Conservation (phyloP, 1,140 invertebrate genomes). For the Copidosoma floridanum region DNA sequence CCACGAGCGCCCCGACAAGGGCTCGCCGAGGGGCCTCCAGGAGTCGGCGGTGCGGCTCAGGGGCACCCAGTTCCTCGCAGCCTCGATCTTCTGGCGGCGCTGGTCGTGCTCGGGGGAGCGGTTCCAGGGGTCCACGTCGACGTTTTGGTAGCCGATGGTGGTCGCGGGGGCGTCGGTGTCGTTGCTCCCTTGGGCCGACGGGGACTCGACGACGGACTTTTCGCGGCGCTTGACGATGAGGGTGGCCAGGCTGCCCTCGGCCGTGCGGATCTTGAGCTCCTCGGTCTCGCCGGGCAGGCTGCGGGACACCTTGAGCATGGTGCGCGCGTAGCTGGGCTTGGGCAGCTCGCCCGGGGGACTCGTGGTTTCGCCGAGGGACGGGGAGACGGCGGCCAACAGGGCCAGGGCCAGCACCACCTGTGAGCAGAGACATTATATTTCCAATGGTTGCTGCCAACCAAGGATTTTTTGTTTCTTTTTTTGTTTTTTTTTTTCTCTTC, state of each 20-base stretch:
- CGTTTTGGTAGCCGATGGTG: slow-evolving; percentile 10
- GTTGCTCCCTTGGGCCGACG: not conserved
- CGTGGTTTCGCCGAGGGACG: not conserved
- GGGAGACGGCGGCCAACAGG: slow-evolving; percentile 18
- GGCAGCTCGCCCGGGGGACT: slow-evolving; percentile 34
- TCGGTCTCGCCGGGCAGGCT: slow-evolving; percentile 73
- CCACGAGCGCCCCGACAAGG: not conserved
- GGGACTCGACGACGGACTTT: slow-evolving; percentile 23
- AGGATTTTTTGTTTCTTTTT: no score
- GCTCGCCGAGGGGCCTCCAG: slow-evolving; percentile 9
- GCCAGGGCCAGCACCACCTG: slow-evolving; percentile 33
- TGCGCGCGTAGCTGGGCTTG: slow-evolving; percentile 63
- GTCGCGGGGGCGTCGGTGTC: not conserved
- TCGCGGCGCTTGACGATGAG: slow-evolving; percentile 75
- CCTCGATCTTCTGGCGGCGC: not conserved
- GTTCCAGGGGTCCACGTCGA: slow-evolving; percentile 19
- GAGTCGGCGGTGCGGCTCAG: not conserved
- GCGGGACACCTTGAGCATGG: slow-evolving; percentile 73
- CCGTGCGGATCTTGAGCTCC: slow-evolving; percentile 72
- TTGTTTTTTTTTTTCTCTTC: no score
- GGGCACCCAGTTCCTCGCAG: slow-evolving; percentile 3
- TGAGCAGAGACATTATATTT: no score
- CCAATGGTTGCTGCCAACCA: no score
- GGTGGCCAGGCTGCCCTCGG: slow-evolving; percentile 71
- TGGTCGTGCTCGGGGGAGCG: not conserved